A percentile compares a stretch with the other conserved stretches of the same genome.
Conservation (phyloP, 2,113 vertebrate species). For the Proterorhinus semilunaris region DNA sequence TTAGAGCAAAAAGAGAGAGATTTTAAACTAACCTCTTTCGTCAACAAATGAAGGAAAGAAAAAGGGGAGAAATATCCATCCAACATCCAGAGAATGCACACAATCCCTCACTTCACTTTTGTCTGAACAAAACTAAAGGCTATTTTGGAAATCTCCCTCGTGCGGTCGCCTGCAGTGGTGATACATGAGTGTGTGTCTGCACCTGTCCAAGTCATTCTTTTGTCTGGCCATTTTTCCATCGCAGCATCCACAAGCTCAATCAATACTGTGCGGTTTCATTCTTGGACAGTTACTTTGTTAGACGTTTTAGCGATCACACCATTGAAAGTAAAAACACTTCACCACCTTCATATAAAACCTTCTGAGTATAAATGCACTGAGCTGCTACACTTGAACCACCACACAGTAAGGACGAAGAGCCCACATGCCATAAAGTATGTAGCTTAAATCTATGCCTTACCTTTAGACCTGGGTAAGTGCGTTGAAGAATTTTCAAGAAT, state of each 20-base stretch:
- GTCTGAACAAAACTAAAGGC: constrained; percentile 33
- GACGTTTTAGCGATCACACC: not conserved
- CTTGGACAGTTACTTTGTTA: not conserved
- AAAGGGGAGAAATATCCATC: constrained; percentile 9
- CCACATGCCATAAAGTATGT: not conserved
- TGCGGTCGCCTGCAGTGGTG: constrained; percentile 42
- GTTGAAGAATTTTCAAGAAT: not conserved
- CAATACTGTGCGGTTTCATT: not conserved
- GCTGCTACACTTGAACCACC: not conserved
- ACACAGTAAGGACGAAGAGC: not conserved
- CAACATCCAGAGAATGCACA: not conserved
- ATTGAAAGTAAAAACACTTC: not conserved
- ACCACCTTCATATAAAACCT: no score
- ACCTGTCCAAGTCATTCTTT: constrained; percentile 58
- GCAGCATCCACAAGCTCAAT: constrained; percentile 1
- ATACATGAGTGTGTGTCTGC: constrained; percentile 37
- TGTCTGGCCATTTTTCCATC: constrained; percentile 27
- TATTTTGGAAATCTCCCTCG: constrained; percentile 69
- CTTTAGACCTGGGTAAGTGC: not conserved
- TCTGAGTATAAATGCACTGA: no score
- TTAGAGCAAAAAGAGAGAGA: not conserved
- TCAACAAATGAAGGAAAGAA: not conserved
- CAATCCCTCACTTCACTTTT: constrained; percentile 9
- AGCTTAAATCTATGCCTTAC: constrained; percentile 1
- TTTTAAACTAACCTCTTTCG: no score